A percentile compares a stretch with the other conserved stretches of the same genome.
Evolutionary conservation across 2,797 vertebrate genomes (phyloP).

Genomic region (Malurus leucopterus): DNA sequence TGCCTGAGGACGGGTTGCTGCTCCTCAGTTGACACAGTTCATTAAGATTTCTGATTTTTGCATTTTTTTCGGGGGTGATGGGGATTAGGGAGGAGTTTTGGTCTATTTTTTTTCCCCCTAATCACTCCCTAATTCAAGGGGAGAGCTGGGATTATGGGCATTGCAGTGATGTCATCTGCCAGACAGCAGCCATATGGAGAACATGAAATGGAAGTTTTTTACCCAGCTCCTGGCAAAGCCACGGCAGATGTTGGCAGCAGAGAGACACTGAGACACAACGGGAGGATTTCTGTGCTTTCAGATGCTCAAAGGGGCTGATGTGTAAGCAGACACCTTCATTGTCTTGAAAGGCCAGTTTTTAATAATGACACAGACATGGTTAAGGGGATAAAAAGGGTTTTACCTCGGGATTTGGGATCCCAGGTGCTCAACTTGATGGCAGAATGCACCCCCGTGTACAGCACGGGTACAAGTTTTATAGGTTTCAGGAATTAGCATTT

Average conservation of each 20-base stretch:
- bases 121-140: neutral
- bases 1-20: neutral
- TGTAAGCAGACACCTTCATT: neutral
- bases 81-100: neutral
- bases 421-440: no score
- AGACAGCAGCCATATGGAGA: constrained; percentile 9
- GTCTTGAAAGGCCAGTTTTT: no score
- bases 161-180: constrained; percentile 29
- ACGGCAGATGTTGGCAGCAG: fast-evolving
- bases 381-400: no score
- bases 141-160: neutral
- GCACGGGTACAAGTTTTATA: no score
- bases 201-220: neutral
- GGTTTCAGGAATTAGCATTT: no score
- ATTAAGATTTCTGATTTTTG: neutral
- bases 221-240: neutral
- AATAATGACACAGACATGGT: no score
- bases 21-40: neutral
- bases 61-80: neutral
- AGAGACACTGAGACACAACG: neutral
- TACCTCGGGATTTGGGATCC: no score
- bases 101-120: neutral
- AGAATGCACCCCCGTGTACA: no score
- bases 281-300: neutral
- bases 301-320: neutral